phyloP scores from a whole-genome alignment of 2,888 invertebrate genomes.

The Drosophila affinis region DNA sequence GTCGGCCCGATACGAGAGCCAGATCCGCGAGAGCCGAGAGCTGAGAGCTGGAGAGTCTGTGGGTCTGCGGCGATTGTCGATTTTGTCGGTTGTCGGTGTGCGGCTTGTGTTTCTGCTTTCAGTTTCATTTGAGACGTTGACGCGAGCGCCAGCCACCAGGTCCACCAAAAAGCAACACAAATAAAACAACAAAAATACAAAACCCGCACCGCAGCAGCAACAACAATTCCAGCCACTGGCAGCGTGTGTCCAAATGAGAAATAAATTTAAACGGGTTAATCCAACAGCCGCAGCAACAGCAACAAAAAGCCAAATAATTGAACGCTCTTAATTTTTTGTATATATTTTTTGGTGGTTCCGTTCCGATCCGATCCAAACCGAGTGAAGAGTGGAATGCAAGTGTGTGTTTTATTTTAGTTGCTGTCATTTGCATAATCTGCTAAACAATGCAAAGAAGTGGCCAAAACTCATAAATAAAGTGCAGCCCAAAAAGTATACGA shows the following conservation, averaged over 20 bases:
- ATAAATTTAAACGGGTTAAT: slow-evolving; percentile 73
- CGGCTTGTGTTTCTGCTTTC: slow-evolving; percentile 81
- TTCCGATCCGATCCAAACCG: not conserved
- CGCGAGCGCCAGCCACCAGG: slow-evolving; percentile 72
- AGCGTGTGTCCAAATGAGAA: slow-evolving; percentile 32
- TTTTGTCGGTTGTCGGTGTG: slow-evolving; percentile 54
- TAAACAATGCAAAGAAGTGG: slow-evolving; percentile 67
- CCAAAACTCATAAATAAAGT: slow-evolving; percentile 70
- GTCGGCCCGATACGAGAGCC: slow-evolving; percentile 28
- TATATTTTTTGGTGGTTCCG: slow-evolving; percentile 19
- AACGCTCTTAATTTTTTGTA: slow-evolving; percentile 24
- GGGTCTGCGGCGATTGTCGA: slow-evolving; percentile 9
- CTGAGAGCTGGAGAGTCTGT: slow-evolving; percentile 20
- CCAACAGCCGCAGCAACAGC: slow-evolving; percentile 38
- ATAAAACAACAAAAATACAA: slow-evolving; percentile 20
- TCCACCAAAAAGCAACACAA: slow-evolving; percentile 27
- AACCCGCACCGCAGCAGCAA: slow-evolving; percentile 8
- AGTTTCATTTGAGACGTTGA: slow-evolving; percentile 84
- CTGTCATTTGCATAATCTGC: slow-evolving; percentile 44
- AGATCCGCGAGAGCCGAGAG: slow-evolving; percentile 32
- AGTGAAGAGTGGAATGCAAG: slow-evolving; percentile 45
- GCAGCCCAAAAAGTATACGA: slow-evolving; percentile 33
- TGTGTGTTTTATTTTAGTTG: slow-evolving; percentile 5
- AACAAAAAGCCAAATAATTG: slow-evolving; percentile 18
- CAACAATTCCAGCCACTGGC: slow-evolving; percentile 16